Percentiles rank a stretch among this genome's conserved stretches.
These are phyloP conservation scores for Hippocampus guttulatus DNA, from an alignment of 2,113 vertebrate genomes.

Conservation along the genomic window DNA sequence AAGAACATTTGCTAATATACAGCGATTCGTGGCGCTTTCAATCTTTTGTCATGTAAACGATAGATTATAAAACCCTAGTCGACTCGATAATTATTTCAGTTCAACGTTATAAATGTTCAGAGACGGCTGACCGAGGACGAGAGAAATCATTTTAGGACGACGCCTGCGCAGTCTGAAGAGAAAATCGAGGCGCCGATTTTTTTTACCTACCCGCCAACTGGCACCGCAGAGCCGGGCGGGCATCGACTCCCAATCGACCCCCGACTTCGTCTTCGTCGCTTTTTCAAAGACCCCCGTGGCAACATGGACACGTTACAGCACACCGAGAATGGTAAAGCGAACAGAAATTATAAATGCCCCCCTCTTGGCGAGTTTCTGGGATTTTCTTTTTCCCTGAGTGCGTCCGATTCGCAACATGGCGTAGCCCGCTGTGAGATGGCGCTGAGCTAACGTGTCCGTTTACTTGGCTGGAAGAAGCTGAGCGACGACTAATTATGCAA, in stretches of 20 bases:
- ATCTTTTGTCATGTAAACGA: too few species aligned
- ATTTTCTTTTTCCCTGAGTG: constrained; percentile 49
- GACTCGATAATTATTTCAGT: not conserved
- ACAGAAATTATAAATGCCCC: accelerated
- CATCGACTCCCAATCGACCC: constrained; percentile 44
- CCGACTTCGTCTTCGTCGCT: not conserved
- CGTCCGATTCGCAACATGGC: constrained; percentile 71
- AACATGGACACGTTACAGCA: constrained; percentile 43
- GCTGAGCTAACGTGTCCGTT: constrained; percentile 23
- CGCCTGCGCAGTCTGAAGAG: constrained; percentile 49
- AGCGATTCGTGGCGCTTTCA: not conserved
- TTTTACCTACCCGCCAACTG: constrained; percentile 49
- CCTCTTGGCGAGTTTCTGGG: not conserved
- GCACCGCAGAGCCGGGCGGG: constrained; percentile 54
- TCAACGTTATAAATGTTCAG: not conserved
- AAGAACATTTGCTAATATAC: not conserved
- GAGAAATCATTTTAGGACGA: not conserved
- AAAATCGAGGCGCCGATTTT: constrained; percentile 40
- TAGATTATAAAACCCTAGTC: too few species aligned
- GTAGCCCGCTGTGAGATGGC: constrained; percentile 67
- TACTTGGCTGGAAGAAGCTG: not conserved
- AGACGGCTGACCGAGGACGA: not conserved
- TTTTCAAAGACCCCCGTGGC: not conserved
- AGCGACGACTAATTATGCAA: not conserved
- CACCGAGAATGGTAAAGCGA: constrained; percentile 42